phyloP scores from a whole-genome alignment of 2,113 vertebrate genomes.

The Megaceryle maxima region DNA sequence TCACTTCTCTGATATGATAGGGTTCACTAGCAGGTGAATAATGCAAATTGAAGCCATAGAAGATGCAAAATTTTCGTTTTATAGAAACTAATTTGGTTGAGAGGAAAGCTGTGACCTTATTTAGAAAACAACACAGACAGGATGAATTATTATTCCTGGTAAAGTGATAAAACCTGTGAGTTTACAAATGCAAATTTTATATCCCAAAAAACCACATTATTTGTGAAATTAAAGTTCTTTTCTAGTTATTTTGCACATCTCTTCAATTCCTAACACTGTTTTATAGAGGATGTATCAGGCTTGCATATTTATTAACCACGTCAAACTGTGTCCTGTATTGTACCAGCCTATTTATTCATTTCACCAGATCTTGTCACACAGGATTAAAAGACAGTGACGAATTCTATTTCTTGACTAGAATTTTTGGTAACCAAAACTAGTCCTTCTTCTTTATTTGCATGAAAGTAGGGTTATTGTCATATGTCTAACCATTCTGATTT shows the following conservation, averaged over 20 bases:
- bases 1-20: not conserved
- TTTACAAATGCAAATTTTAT: not conserved
- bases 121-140: not conserved
- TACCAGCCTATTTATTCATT: not conserved
- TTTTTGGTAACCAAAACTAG: not conserved
- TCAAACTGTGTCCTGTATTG: not conserved
- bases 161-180: not conserved
- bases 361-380: not conserved
- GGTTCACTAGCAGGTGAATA: constrained; percentile 11
- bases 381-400: not conserved
- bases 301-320: not conserved
- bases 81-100: not conserved
- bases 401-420: not conserved
- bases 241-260: not conserved
- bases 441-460: not conserved
- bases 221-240: not conserved
- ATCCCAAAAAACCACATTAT: not conserved
- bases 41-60: not conserved
- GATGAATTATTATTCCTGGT: not conserved
- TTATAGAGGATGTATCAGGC: not conserved
- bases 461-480: not conserved
- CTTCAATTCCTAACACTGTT: not conserved
- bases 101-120: not conserved
- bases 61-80: not conserved
- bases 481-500: not conserved